Conservation (phyloP, 2,113 vertebrate species). For the Patagioenas fasciata region DNA sequence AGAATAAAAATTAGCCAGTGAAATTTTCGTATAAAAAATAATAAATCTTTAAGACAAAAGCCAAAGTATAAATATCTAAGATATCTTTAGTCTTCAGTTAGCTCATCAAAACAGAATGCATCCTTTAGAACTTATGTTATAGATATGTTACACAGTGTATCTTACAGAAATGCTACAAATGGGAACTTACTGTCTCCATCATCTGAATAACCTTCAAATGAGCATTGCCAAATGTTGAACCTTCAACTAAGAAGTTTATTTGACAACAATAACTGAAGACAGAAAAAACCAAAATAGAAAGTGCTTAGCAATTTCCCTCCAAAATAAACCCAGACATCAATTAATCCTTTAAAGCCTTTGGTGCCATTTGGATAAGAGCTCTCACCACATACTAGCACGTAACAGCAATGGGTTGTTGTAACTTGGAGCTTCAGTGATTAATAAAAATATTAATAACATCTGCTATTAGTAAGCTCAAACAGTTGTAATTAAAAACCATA, state of each 20-base stretch:
- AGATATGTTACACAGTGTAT: conserved; percentile 61
- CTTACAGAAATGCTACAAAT: conserved; percentile 64
- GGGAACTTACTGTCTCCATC: conserved; percentile 42
- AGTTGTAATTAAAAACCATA: background rate
- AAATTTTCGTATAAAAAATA: conserved; percentile 80
- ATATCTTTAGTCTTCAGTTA: conserved; percentile 72
- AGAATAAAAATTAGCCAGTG: conserved; percentile 76
- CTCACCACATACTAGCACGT: background rate
- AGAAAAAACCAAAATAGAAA: background rate
- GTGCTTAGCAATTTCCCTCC: conserved; percentile 41
- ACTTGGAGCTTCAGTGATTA: conserved; percentile 46
- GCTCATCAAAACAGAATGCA: conserved; percentile 55
- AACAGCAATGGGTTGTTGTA: conserved; percentile 22
- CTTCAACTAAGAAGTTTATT: conserved; percentile 47
- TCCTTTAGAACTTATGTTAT: conserved; percentile 69
- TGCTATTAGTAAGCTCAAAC: conserved; percentile 23
- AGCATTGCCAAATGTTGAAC: conserved; percentile 9
- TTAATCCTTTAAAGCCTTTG: conserved; percentile 42
- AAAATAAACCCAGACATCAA: conserved; percentile 10
- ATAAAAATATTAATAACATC: conserved; percentile 14
- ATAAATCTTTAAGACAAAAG: conserved; percentile 77
- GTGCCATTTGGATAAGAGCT: background rate
- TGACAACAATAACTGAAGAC: conserved; percentile 14
- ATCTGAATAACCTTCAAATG: background rate
- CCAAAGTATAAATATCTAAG: conserved; percentile 79